Percentiles rank a stretch among this genome's conserved stretches.
phyloP scores from a whole-genome alignment of 2,797 vertebrate species.

The Sebastes elongatus region DNA sequence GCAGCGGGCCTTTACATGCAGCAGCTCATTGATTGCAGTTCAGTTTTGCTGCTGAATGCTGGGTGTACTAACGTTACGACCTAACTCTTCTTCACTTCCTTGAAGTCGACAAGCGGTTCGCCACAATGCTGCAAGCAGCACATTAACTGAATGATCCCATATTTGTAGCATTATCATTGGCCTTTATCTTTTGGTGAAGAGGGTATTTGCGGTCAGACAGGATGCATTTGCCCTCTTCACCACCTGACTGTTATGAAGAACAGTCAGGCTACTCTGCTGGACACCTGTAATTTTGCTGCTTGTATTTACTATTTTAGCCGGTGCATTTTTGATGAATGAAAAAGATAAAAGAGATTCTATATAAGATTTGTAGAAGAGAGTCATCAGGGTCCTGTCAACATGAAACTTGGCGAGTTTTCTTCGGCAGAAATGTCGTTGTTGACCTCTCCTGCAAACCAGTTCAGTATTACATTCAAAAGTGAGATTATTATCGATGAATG shows the following conservation, averaged over 20 bases:
- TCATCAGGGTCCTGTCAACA: not conserved
- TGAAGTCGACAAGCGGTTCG: not conserved
- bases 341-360: not conserved
- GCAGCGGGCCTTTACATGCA: no score
- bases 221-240: no score
- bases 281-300: no score
- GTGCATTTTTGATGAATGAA: not conserved
- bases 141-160: no score
- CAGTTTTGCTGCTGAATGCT: no score
- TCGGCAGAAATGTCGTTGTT: not conserved
- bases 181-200: no score
- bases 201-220: no score
- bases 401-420: not conserved
- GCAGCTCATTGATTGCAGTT: no score
- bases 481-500: not conserved
- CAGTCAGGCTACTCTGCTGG: no score
- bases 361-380: not conserved
- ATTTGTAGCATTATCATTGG: no score
- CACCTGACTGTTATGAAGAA: no score
- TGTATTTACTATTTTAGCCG: no score
- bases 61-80: not conserved
- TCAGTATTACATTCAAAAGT: not conserved
- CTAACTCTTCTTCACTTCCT: not conserved
- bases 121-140: not conserved
- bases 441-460: not conserved